phyloP scores from a whole-genome alignment of 37 sponge, comb jelly and placozoan species.

The Tethya wilhelma region DNA sequence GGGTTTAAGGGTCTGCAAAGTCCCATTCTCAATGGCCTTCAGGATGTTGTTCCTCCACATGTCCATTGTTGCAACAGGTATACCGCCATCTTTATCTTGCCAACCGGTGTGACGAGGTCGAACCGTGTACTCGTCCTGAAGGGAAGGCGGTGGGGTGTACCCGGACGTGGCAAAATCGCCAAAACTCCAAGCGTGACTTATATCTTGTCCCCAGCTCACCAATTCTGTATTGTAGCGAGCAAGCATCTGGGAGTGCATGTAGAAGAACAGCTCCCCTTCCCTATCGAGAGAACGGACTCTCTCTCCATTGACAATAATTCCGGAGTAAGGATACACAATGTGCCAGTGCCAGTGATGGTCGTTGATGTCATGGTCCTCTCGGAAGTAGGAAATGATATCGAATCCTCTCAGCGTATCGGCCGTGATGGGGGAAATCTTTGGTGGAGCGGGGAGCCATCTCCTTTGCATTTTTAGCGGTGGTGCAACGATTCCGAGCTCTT shows the following conservation, averaged over 20 bases:
- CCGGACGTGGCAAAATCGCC: constrained; percentile 8
- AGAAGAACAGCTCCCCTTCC: constrained; percentile 37
- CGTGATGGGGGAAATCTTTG: not conserved
- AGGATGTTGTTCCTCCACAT: constrained; percentile 19
- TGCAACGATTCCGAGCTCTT: not conserved
- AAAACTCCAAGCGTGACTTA: constrained; percentile 1
- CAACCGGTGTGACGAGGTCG: constrained; percentile 26
- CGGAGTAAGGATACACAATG: not conserved
- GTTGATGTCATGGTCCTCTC: constrained; percentile 21
- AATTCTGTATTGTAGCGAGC: constrained; percentile 38
- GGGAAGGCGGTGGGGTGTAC: constrained; percentile 21
- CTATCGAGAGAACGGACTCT: constrained; percentile 12
- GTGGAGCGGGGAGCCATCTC: too few relatives aligned
- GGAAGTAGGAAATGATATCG: constrained; percentile 2
- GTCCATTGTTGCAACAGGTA: not conserved
- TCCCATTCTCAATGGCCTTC: constrained; percentile 1
- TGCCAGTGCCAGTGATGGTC: constrained; percentile 41
- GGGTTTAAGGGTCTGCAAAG: not conserved
- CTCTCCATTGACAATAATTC: not conserved
- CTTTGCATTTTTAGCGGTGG: not conserved
- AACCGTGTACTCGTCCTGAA: not conserved
- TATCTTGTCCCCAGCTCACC: constrained; percentile 6
- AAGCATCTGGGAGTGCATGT: constrained; percentile 42
- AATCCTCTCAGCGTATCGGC: not conserved
- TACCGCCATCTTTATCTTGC: not conserved